Base-by-base conservation (phyloP, 2,113 vertebrate genomes). In the Microcebus ravelobensis region DNA sequence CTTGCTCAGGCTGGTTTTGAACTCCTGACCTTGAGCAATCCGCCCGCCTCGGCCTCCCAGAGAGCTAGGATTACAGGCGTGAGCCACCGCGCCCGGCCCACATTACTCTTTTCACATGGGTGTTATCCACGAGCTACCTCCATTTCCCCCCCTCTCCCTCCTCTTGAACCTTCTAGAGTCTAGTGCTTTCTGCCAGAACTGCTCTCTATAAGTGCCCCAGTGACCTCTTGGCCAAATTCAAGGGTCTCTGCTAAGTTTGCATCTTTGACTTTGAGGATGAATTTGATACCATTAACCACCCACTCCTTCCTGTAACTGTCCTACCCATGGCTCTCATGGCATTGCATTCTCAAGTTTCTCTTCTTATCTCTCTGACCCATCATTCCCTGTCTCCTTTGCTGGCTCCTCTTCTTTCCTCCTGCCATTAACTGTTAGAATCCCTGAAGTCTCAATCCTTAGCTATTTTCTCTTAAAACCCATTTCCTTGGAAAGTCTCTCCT, bases 401-500 rank as follows among this genome's bases (percentile, higher is more conserved):
- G 70, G 59, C 87, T 87, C 50, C 25, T 77, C 25, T 94, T 96
- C 88, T 84, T 96, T 84, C 71, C 34, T 70, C 20, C 42, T 92
- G 39, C 71, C 23, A 81, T 81, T 95, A 96, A 87, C 91, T 95
- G 1, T 94, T 92, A 52, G 76, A 94, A 84, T 96, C 61, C 59
- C 65, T 1, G 4, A 90, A 88, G 80, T 77, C 79, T 87, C 50
- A 61, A 3, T 15, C 83, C 81, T 92, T 76, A 77, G 79, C 34
- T 81, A 67, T 87, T 90, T 65, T 92, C 70, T 93, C 73, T 93
- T 80, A 94, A 97, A 5, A 81, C 80, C n/a, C 68, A 96, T 95
- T 95, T 91, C 91, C 73, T 95, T 97, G 82, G 67, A 96, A 95
- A 91, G 39, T 68, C 45, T 95, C 70, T 93, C 79, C 20, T 97